Percentiles rank a stretch among this genome's conserved stretches.
These are phyloP conservation scores for Oconnorella tubifera DNA, from an alignment of 2,888 invertebrate species.

Conservation along the genomic window DNA sequence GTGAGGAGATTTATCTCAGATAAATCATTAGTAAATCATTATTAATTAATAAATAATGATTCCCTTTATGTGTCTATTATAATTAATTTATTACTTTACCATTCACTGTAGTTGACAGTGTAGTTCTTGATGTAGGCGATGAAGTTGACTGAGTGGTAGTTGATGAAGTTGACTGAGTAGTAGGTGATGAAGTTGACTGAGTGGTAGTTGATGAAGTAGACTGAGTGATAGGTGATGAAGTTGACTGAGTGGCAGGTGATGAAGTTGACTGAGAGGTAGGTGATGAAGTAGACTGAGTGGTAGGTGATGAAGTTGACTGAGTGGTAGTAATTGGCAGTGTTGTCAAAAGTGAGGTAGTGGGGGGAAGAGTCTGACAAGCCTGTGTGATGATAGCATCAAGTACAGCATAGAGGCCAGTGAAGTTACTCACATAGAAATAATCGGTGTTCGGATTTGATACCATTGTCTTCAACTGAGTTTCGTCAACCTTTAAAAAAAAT, in stretches of 20 bases:
- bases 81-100: too few relatives aligned
- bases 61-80: too few relatives aligned
- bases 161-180: too few relatives aligned
- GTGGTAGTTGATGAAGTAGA: neutral
- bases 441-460: slow-evolving; percentile 9
- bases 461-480: neutral
- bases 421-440: slow-evolving; percentile 10
- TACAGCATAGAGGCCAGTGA: slow-evolving; percentile 4
- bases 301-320: neutral
- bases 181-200: too few relatives aligned
- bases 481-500: slow-evolving; percentile 2
- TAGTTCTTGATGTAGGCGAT: too few relatives aligned
- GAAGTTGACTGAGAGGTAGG: neutral
- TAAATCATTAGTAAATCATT: too few relatives aligned
- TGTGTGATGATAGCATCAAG: neutral
- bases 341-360: neutral
- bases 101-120: too few relatives aligned
- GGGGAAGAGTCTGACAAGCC: neutral
- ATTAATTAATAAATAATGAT: too few relatives aligned
- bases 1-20: too few relatives aligned
- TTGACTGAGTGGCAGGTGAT: neutral
- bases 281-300: neutral
- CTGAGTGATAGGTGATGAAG: neutral
- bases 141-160: too few relatives aligned
- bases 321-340: neutral